Percentiles rank a stretch among this genome's conserved stretches.
These are phyloP conservation scores for Acrobasis suavella DNA, from an alignment of 2,888 invertebrate species.

Conservation along the genomic window DNA sequence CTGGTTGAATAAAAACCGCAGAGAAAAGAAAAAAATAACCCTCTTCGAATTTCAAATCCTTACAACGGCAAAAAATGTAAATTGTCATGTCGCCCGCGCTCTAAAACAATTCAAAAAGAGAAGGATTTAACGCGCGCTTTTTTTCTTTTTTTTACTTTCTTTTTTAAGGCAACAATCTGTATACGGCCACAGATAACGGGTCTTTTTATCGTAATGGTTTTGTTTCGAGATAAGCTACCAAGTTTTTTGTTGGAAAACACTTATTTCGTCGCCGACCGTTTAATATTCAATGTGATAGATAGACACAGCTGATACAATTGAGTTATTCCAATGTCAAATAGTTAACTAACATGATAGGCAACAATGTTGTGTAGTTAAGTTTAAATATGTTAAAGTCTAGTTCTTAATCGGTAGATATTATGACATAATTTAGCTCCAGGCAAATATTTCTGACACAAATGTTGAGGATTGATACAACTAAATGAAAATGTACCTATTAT, in stretches of 20 bases:
- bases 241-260: slow-evolving; percentile 39
- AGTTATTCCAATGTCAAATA: slow-evolving; percentile 4
- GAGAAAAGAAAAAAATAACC: slow-evolving; percentile 14
- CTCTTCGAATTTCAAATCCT: slow-evolving; percentile 23
- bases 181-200: slow-evolving; percentile 45
- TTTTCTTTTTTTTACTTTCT: slow-evolving; percentile 40
- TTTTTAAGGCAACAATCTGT: slow-evolving; percentile 44
- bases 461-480: too few species aligned
- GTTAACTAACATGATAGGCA: neutral
- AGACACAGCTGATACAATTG: neutral
- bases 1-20: neutral
- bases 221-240: slow-evolving; percentile 65
- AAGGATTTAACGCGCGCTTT: slow-evolving; percentile 23
- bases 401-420: too few species aligned
- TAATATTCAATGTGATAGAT: neutral
- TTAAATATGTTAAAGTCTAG: too few species aligned
- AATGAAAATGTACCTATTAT: too few species aligned
- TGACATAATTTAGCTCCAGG: too few species aligned
- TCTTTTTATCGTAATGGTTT: slow-evolving; percentile 61
- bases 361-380: neutral
- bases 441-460: too few species aligned
- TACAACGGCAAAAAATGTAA: slow-evolving; percentile 1
- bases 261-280: slow-evolving; percentile 6
- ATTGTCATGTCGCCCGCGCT: slow-evolving; percentile 7
- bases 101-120: slow-evolving; percentile 22